Conservation (phyloP, 2,113 vertebrate species). For the Sinocyclocheilus maitianheensis region DNA sequence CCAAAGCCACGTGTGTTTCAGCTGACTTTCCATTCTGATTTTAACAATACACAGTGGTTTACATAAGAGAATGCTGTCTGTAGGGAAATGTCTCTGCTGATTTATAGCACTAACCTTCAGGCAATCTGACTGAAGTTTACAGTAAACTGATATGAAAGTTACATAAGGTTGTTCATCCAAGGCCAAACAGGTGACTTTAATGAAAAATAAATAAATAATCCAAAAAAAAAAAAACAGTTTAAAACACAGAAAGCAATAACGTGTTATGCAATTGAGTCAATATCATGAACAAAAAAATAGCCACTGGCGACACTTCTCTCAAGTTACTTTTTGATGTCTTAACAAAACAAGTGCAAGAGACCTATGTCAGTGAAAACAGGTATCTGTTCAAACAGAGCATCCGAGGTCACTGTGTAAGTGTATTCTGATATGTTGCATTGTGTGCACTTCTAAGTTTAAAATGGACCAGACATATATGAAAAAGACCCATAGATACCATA, state of each 20-base stretch:
- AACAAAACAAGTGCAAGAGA: neutral
- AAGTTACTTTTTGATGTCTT: conserved; percentile 16
- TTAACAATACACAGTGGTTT: neutral
- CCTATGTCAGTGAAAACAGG: neutral
- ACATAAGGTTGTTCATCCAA: neutral
- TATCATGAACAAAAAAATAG: conserved; percentile 13
- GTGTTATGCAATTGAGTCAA: neutral
- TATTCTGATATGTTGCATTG: neutral
- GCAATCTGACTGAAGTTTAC: conserved; percentile 1
- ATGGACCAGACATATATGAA: neutral
- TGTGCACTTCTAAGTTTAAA: neutral
- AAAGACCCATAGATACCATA: neutral
- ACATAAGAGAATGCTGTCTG: neutral
- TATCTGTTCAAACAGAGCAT: neutral
- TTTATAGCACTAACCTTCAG: neutral
- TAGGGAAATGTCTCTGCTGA: neutral
- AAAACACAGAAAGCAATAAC: neutral
- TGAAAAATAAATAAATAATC: neutral
- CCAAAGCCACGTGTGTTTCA: neutral
- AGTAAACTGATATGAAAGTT: conserved; percentile 32
- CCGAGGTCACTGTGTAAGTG: neutral
- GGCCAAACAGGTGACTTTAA: conserved; percentile 17
- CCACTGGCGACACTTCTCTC: neutral
- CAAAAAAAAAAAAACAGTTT: neutral
- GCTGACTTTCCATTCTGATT: neutral